These are phyloP conservation scores for Onthophagus sagittarius DNA, from an alignment of 2,888 invertebrate genomes.

Conservation along the genomic window DNA sequence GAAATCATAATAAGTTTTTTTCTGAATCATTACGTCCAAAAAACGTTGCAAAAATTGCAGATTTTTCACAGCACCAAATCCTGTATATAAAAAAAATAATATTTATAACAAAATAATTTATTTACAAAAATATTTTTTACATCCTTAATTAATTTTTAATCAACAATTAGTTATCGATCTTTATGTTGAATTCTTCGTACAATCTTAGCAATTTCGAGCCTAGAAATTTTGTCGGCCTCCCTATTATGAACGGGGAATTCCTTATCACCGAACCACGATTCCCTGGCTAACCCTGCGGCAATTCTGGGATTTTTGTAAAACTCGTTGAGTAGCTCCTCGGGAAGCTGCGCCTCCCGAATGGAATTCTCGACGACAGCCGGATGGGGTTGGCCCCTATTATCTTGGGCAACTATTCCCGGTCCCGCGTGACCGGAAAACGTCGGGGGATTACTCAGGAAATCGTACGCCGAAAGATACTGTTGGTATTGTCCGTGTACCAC, in stretches of 20 bases:
- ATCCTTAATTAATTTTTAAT: too few species aligned
- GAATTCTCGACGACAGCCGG: conserved; percentile 71
- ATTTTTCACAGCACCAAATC: too few species aligned
- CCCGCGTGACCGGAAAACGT: conserved; percentile 8
- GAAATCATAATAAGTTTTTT: too few species aligned
- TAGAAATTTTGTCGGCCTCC: conserved; percentile 76
- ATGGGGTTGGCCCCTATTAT: conserved; percentile 52
- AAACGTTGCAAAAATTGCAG: too few species aligned
- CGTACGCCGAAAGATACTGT: conserved; percentile 22
- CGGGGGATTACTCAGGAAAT: conserved; percentile 15
- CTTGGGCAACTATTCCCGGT: conserved; percentile 13
- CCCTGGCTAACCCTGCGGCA: conserved; percentile 70
- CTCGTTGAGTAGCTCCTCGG: conserved; percentile 62
- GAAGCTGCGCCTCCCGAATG: conserved; percentile 68
- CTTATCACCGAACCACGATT: conserved; percentile 73
- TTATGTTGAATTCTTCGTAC: conserved; percentile 68
- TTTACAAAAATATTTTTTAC: too few species aligned
- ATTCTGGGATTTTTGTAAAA: conserved; percentile 76
- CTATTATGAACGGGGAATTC: conserved; percentile 75
- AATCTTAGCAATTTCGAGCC: conserved; percentile 70
- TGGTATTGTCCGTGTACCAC: too few species aligned
- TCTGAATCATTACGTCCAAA: too few species aligned
- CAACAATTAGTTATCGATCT: neutral
- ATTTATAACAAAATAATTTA: too few species aligned
- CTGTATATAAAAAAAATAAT: too few species aligned